Conservation (phyloP, 1,140 invertebrate genomes). For the Heterodera carotae region DNA sequence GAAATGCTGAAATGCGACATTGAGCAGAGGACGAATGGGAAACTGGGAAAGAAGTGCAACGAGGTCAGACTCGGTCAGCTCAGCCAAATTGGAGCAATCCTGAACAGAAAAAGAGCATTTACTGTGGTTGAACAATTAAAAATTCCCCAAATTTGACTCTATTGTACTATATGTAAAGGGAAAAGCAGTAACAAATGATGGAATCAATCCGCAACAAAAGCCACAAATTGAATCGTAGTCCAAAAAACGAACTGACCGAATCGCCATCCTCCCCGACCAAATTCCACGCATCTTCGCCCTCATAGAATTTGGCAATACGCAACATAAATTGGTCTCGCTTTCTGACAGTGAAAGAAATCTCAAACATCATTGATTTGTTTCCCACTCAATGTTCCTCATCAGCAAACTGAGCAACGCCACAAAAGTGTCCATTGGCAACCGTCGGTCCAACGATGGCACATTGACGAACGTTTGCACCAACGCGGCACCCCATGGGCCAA, state of each 20-base stretch:
- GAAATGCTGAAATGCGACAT: slow-evolving; percentile 39
- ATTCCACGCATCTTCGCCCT: slow-evolving; percentile 48
- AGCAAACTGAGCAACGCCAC: slow-evolving; percentile 40
- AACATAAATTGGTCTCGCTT: slow-evolving; percentile 44
- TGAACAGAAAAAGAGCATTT: slow-evolving; percentile 16
- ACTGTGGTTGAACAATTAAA: too few species aligned
- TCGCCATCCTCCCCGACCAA: slow-evolving; percentile 50
- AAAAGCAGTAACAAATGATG: too few species aligned
- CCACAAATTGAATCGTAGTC: too few species aligned
- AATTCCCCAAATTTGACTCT: too few species aligned
- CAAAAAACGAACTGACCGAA: slow-evolving; percentile 16
- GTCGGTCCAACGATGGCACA: slow-evolving; percentile 39
- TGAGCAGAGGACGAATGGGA: slow-evolving; percentile 37
- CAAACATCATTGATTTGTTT: background rate
- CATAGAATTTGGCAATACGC: slow-evolving; percentile 40
- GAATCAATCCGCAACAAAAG: too few species aligned
- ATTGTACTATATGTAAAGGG: too few species aligned
- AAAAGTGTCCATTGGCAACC: slow-evolving; percentile 42
- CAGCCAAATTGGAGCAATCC: slow-evolving; percentile 37
- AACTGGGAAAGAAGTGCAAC: slow-evolving; percentile 43
- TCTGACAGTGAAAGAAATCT: slow-evolving; percentile 1
- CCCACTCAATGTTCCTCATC: slow-evolving; percentile 31
- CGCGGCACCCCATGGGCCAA: slow-evolving; percentile 35
- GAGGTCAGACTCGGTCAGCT: slow-evolving; percentile 42
- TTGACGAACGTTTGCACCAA: slow-evolving; percentile 51